Conservation (phyloP, 2,113 vertebrate species). For the Balaenoptera acutorostrata region DNA sequence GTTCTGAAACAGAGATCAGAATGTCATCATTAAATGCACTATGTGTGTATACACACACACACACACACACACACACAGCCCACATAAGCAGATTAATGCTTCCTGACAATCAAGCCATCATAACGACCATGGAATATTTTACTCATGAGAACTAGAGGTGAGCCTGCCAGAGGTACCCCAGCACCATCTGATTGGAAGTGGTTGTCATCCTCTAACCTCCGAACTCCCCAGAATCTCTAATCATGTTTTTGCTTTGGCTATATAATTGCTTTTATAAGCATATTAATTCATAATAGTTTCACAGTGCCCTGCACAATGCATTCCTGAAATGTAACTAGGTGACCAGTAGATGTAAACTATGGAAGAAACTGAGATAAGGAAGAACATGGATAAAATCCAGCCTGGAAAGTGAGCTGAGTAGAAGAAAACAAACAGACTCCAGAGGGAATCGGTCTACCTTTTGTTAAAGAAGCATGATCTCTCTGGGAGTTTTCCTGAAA, state of each 20-base stretch:
- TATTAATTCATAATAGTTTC: not conserved
- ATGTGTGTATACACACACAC: not conserved
- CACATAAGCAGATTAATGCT: slow-evolving; percentile 49
- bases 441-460: not conserved
- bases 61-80: not conserved
- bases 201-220: not conserved
- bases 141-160: slow-evolving; percentile 46
- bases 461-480: not conserved
- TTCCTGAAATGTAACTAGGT: not conserved
- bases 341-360: not conserved
- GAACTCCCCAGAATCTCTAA: slow-evolving; percentile 39
- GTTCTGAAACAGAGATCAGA: slow-evolving; percentile 10
- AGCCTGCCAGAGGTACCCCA: slow-evolving; percentile 51
- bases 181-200: not conserved
- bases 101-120: slow-evolving; percentile 58
- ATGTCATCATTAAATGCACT: accelerated
- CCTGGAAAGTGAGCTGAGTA: not conserved
- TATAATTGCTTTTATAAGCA: not conserved
- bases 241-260: not conserved
- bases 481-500: not conserved
- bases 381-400: not conserved
- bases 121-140: slow-evolving; percentile 38
- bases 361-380: not conserved
- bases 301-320: not conserved
- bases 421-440: not conserved